phyloP scores from a whole-genome alignment of 2,888 invertebrate genomes.

The Watsonalla cultraria region DNA sequence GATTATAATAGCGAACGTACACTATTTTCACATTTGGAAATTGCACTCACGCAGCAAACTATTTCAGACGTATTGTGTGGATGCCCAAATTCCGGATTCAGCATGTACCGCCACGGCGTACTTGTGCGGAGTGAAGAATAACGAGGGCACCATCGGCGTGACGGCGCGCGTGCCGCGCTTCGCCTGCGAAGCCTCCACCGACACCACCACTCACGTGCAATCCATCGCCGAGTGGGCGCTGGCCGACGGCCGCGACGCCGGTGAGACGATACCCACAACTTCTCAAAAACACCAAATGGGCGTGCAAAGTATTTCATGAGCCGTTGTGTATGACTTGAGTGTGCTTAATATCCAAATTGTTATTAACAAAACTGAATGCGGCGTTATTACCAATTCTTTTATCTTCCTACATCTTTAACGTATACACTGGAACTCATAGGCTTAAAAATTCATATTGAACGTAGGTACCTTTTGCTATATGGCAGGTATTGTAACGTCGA shows the following conservation, averaged over 20 bases:
- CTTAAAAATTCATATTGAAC: background rate
- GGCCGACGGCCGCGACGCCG: constrained; percentile 49
- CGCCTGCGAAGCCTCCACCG: constrained; percentile 78
- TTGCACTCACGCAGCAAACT: background rate
- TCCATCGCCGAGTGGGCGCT: constrained; percentile 84
- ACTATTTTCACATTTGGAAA: no score
- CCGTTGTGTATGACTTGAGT: no score
- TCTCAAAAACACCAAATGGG: no score
- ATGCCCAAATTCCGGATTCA: constrained; percentile 83
- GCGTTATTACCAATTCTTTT: no score
- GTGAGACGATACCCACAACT: constrained; percentile 16
- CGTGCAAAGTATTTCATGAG: no score
- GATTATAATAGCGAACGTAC: no score
- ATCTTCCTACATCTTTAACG: no score
- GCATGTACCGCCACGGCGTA: constrained; percentile 84
- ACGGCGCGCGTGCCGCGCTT: constrained; percentile 76
- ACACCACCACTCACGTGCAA: constrained; percentile 72
- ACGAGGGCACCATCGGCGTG: constrained; percentile 80
- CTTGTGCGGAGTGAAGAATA: constrained; percentile 81
- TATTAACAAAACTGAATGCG: no score
- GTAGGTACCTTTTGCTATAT: background rate
- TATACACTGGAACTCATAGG: no score
- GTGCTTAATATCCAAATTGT: no score
- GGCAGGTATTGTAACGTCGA: constrained; percentile 84
- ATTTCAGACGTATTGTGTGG: constrained; percentile 74